Evolutionary conservation across 2,888 invertebrate species (phyloP).

Genomic region (Lasioglossum zephyrum): DNA sequence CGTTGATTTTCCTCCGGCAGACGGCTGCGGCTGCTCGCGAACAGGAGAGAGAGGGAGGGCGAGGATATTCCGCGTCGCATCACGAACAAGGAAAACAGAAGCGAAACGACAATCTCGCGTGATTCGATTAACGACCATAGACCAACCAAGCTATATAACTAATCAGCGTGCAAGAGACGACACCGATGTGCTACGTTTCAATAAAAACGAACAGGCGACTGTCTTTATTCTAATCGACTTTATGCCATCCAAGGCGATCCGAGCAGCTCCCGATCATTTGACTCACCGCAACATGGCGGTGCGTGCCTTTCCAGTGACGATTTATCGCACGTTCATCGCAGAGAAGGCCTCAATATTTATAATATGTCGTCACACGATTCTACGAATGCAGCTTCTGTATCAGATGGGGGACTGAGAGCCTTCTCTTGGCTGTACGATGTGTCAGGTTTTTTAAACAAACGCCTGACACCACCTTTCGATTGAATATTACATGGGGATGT

Average conservation of each 20-base stretch:
- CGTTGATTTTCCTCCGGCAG: conserved; percentile 12
- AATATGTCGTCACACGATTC: background rate
- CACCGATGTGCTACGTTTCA: background rate
- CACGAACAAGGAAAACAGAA: conserved; percentile 34
- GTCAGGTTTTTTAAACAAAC: too few species aligned
- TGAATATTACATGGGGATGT: too few species aligned
- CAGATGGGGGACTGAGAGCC: background rate
- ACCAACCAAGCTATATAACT: conserved; percentile 6
- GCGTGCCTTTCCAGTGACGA: conserved; percentile 5
- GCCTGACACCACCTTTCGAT: too few species aligned
- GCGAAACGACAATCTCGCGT: conserved; percentile 33
- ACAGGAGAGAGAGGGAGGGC: too few species aligned
- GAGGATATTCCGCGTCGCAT: background rate
- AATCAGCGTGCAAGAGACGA: background rate
- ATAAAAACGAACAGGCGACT: background rate
- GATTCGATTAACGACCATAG: conserved; percentile 27
- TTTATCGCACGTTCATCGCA: background rate
- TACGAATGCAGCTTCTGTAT: background rate
- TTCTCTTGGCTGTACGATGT: too few species aligned
- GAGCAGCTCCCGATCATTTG: background rate
- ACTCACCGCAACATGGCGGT: background rate
- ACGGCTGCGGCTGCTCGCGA: background rate
- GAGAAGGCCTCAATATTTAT: background rate
- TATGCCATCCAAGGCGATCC: background rate
- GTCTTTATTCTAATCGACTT: background rate